These are phyloP conservation scores for Drosophila trichaetosa DNA, from an alignment of 2,888 invertebrate species.

Conservation along the genomic window DNA sequence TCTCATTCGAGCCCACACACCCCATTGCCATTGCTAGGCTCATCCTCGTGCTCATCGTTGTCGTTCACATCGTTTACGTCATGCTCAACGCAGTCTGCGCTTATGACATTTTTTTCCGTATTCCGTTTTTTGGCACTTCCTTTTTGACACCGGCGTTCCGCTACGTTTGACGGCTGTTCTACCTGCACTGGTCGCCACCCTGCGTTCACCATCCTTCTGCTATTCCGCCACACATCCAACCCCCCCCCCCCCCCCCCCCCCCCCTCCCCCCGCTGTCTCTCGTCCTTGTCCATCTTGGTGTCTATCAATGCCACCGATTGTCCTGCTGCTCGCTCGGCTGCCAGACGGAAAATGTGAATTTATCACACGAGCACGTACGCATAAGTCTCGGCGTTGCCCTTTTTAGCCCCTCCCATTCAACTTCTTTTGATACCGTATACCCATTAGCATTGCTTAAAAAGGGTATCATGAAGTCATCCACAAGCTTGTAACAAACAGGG, in stretches of 20 bases:
- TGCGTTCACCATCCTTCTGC: neutral
- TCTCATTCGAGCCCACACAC: neutral
- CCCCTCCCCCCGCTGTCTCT: neutral
- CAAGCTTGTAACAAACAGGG: neutral
- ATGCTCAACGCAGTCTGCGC: constrained; percentile 44
- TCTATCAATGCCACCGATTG: constrained; percentile 66
- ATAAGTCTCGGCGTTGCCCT: constrained; percentile 61
- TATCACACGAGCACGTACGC: constrained; percentile 78
- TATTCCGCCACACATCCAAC: constrained; percentile 21
- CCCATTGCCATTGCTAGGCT: neutral
- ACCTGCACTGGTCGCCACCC: constrained; percentile 41
- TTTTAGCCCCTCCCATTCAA: constrained; percentile 22
- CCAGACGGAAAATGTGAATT: constrained; percentile 77
- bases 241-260: neutral
- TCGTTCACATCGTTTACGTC: constrained; percentile 29
- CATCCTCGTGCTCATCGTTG: constrained; percentile 26
- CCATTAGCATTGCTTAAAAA: neutral
- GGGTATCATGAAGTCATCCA: neutral
- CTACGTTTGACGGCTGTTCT: constrained; percentile 72
- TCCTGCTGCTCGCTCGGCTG: constrained; percentile 41
- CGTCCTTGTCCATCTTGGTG: constrained; percentile 26
- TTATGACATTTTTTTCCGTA: constrained; percentile 25
- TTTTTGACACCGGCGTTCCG: constrained; percentile 77
- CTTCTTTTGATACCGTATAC: neutral
- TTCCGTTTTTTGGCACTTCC: constrained; percentile 58